A percentile compares a stretch with the other conserved stretches of the same genome.
phyloP scores from a whole-genome alignment of 92 coral and sea anemone genomes.

The Plumapathes pennacea region DNA sequence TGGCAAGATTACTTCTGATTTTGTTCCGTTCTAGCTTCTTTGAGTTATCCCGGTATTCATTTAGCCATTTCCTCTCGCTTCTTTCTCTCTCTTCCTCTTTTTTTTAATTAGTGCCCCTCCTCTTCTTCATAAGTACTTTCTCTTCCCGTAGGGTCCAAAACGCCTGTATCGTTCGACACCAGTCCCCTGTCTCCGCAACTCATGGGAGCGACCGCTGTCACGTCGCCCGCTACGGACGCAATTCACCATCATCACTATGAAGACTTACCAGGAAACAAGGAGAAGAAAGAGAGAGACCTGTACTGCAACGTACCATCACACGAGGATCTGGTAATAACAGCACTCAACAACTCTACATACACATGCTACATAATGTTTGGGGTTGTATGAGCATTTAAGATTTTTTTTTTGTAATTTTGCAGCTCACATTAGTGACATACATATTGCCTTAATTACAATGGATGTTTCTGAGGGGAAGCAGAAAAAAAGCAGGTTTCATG shows the following conservation, averaged over 20 bases:
- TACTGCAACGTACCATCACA: slow-evolving; percentile 88
- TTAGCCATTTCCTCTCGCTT: no score
- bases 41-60: no score
- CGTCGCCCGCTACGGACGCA: slow-evolving; percentile 36
- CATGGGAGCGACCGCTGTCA: slow-evolving; percentile 55
- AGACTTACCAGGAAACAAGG: slow-evolving; percentile 34
- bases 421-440: not conserved
- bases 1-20: no score
- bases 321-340: slow-evolving; percentile 74
- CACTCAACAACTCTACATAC: not conserved
- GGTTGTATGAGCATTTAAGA: not conserved
- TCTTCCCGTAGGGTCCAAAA: slow-evolving; percentile 3
- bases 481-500: no score
- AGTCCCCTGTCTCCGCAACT: slow-evolving; percentile 42
- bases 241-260: slow-evolving; percentile 81
- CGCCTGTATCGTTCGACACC: slow-evolving; percentile 6
- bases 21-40: no score
- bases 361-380: not conserved
- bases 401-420: not conserved
- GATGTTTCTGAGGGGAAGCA: no score
- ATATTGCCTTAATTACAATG: no score
- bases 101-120: not conserved
- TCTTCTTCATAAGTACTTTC: no score
- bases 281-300: slow-evolving; percentile 48
- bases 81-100: no score